Percentiles rank a stretch among this genome's conserved stretches.
Evolutionary conservation across 2,113 vertebrate species (phyloP).

Genomic region (Perca fluviatilis): DNA sequence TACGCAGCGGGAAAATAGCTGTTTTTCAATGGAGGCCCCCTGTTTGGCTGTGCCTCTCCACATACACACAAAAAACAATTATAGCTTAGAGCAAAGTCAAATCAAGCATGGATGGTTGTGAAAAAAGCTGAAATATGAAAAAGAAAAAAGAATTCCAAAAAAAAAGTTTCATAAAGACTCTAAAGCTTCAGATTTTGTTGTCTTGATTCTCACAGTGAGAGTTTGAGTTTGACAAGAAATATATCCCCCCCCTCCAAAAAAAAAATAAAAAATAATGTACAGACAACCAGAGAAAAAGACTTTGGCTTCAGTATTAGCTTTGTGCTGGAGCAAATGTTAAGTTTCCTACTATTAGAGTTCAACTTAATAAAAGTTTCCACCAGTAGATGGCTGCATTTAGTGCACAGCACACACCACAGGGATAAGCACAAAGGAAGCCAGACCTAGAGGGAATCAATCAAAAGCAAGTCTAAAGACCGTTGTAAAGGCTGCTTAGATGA

Average conservation of each 20-base stretch:
- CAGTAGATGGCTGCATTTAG: slow-evolving; percentile 74
- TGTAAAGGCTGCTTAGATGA: background rate
- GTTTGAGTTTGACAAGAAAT: slow-evolving; percentile 16
- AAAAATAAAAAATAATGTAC: background rate
- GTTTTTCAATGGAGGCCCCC: slow-evolving; percentile 68
- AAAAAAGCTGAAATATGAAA: slow-evolving; percentile 28
- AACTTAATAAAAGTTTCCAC: slow-evolving; percentile 63
- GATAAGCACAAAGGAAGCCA: slow-evolving; percentile 58
- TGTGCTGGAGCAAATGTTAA: slow-evolving; percentile 28
- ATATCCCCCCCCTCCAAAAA: background rate
- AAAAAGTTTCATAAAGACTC: slow-evolving; percentile 7
- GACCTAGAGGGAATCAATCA: slow-evolving; percentile 16
- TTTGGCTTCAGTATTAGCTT: slow-evolving; percentile 30
- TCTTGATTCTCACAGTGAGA: background rate
- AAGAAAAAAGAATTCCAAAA: slow-evolving; percentile 5
- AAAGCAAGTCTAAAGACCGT: slow-evolving; percentile 2
- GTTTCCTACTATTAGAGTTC: slow-evolving; percentile 59
- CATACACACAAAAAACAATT: slow-evolving; percentile 30
- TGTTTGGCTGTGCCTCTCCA: slow-evolving; percentile 56
- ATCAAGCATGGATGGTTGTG: slow-evolving; percentile 21
- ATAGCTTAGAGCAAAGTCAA: slow-evolving; percentile 14
- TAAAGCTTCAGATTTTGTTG: slow-evolving; percentile 12
- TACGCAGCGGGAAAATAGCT: slow-evolving; percentile 71
- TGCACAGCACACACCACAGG: slow-evolving; percentile 11
- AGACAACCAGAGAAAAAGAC: slow-evolving; percentile 32